A percentile compares a stretch with the other conserved stretches of the same genome.
These are phyloP conservation scores for Arrhamphus sclerolepis DNA, from an alignment of 2,797 vertebrate species.

Conservation along the genomic window DNA sequence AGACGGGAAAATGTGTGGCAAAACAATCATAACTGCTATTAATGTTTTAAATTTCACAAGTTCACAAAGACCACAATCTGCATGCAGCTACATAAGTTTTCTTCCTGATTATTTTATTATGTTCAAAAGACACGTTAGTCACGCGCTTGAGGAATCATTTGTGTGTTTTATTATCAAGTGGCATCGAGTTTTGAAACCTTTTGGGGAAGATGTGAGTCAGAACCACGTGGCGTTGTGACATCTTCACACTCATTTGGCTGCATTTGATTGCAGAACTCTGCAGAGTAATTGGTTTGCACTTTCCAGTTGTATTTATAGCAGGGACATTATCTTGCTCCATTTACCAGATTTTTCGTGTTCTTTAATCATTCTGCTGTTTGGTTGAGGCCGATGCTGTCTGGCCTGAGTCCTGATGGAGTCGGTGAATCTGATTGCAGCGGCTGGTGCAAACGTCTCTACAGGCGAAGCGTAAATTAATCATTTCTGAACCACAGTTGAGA, in stretches of 20 bases:
- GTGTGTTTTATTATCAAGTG: too few species aligned
- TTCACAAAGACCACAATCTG: too few species aligned
- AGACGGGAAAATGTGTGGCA: too few species aligned
- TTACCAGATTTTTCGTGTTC: constrained; percentile 6
- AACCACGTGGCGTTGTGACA: neutral
- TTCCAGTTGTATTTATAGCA: constrained; percentile 2
- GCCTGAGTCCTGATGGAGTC: neutral
- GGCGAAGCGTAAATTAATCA: constrained; percentile 9
- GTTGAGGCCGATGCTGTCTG: neutral
- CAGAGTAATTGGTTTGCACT: neutral
- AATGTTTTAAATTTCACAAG: too few species aligned
- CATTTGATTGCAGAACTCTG: neutral
- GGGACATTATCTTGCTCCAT: constrained; percentile 6
- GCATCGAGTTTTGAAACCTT: too few species aligned
- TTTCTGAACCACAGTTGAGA: neutral
- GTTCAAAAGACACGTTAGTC: too few species aligned
- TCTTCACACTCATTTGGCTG: neutral
- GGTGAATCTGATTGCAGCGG: neutral
- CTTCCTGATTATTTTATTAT: too few species aligned
- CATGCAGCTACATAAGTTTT: too few species aligned
- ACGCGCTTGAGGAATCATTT: too few species aligned
- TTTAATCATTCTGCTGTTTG: constrained; percentile 7
- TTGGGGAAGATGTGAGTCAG: too few species aligned
- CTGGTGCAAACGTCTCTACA: neutral
- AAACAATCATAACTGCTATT: neutral